Base-by-base conservation (phyloP, 2,113 vertebrate genomes). In the Serinus canaria region DNA sequence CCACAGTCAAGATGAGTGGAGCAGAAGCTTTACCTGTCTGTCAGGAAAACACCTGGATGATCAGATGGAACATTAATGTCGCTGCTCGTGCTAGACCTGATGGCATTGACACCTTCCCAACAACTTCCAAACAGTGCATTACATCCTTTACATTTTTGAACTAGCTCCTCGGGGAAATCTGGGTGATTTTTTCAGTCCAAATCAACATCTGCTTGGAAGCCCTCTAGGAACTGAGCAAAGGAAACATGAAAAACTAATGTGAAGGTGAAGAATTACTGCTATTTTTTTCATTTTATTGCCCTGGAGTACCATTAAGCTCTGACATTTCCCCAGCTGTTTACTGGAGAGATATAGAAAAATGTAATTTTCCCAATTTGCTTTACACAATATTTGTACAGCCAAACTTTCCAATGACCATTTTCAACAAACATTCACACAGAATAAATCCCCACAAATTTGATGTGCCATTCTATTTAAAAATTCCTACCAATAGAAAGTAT, bases 141-240 rank as follows among this genome's bases (percentile, higher is more conserved):
- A 44, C 15, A 39, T 28, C 8, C 18, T 47, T 41, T 37, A 52
- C 30, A 28, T 46, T 79, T 87, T 43, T 17, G 11, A 6, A 23
- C 19, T 39, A 53, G 3, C 25, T 49, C 73, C 37, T 84, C 30
- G 28, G 31, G 47, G 23, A 84, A 84, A 28, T 31, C 22, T 55
- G 31, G 13, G 13, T 6, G 14, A 44, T 22, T 59, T 11, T 52
- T 80, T 76, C 52, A 62, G 23, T 63, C 4, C n/a, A 63, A 72
- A 87, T 72, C 10, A 58, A 6, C 4, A 1, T 80, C 24, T 67
- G 6, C 12, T 53, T 62, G 24, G 62, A 83, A 80, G 39, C 2
- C 5, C 11, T 49, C 18, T 35, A 37, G n/a, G 21, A 92, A 80
- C 0, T 0, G 0, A 58, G 12, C 6, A 63, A 72, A 63, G 21